These are phyloP conservation scores for Cinclus cinclus DNA, from an alignment of 2,113 vertebrate species.

Conservation along the genomic window DNA sequence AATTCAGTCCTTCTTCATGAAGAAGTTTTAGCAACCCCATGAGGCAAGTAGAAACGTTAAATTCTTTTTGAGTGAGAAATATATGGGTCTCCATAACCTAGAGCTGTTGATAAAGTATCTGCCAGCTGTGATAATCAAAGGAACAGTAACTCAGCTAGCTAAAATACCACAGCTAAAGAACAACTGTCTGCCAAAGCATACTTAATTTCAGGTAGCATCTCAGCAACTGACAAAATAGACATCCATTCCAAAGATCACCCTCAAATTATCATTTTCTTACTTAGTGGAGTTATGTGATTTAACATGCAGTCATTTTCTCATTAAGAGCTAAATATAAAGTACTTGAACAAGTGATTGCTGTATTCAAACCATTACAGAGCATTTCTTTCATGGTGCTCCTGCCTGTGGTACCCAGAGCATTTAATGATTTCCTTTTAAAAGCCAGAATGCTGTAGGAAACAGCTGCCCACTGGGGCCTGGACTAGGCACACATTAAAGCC, in stretches of 20 bases:
- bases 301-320: slow-evolving; percentile 3
- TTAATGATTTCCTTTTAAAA: neutral
- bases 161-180: neutral
- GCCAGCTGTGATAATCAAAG: neutral
- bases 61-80: neutral
- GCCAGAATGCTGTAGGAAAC: neutral
- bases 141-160: neutral
- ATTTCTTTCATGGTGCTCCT: neutral
- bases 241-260: neutral
- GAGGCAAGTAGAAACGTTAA: neutral
- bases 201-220: neutral
- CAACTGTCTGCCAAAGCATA: neutral
- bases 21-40: neutral
- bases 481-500: neutral
- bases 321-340: neutral
- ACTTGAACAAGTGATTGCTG: neutral
- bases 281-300: neutral
- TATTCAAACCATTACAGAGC: neutral
- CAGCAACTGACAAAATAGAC: neutral
- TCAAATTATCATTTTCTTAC: neutral
- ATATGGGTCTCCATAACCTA: neutral
- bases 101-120: neutral
- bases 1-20: neutral
- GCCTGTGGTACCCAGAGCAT: neutral
- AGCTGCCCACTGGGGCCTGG: neutral